Evolutionary conservation across 2,113 vertebrate species (phyloP).

Genomic region (Lagopus muta): DNA sequence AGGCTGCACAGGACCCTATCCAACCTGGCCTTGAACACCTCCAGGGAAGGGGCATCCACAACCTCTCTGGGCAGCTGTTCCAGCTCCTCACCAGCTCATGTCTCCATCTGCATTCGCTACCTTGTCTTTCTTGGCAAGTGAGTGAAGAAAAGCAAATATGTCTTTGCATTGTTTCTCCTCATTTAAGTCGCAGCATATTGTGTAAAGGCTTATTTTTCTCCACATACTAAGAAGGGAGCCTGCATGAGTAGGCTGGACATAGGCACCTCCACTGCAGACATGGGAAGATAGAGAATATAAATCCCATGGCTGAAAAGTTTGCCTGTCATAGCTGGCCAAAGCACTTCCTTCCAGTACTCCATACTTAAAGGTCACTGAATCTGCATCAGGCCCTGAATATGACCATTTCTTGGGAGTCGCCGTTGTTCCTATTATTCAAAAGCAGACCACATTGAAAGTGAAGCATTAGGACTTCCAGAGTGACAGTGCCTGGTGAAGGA

Average conservation of each 20-base stretch:
- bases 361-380: not conserved
- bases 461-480: not conserved
- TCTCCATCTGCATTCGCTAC: not conserved
- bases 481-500: not conserved
- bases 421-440: not conserved
- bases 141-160: not conserved
- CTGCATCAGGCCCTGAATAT: not conserved
- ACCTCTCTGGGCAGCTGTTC: too few species aligned
- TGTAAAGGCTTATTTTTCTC: not conserved
- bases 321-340: not conserved
- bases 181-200: not conserved
- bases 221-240: not conserved
- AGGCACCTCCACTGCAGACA: not conserved
- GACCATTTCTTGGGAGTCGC: not conserved
- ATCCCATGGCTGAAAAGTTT: not conserved
- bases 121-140: not conserved
- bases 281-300: not conserved
- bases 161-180: not conserved
- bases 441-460: not conserved
- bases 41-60: too few species aligned
- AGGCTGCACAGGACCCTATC: too few species aligned
- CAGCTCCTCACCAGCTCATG: not conserved
- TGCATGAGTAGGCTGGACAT: not conserved
- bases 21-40: too few species aligned
- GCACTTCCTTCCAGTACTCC: not conserved